Conservation (phyloP, 2,113 vertebrate species). For the Coptodon bakossiorum region DNA sequence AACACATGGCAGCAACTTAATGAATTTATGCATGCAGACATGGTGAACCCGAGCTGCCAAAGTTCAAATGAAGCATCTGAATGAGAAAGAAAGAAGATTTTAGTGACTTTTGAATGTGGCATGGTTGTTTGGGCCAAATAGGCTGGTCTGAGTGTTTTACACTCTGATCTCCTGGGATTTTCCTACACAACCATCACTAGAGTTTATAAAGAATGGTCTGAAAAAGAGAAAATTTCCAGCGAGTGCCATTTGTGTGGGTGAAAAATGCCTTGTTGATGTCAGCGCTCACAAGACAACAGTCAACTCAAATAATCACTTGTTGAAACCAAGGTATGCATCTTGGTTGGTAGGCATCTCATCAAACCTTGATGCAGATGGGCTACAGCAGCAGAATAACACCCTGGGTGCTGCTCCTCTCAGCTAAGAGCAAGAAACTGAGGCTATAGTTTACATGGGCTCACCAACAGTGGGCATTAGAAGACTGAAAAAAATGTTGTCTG, state of each 20-base stretch:
- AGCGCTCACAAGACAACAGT: background rate
- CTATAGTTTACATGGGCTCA: background rate
- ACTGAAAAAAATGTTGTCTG: background rate
- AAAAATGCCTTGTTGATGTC: background rate
- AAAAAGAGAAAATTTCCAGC: background rate
- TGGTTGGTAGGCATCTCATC: background rate
- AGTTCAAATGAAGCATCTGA: background rate
- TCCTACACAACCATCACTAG: background rate
- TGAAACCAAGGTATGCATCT: background rate
- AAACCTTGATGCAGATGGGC: background rate
- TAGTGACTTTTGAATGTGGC: background rate
- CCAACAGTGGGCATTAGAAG: background rate
- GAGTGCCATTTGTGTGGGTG: background rate
- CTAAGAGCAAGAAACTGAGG: background rate
- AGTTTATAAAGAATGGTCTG: background rate
- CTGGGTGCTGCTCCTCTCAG: background rate
- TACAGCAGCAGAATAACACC: background rate
- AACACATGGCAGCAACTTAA: background rate
- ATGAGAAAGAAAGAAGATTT: background rate
- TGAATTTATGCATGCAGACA: background rate
- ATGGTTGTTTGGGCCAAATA: background rate
- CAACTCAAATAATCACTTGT: background rate
- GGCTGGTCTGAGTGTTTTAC: background rate
- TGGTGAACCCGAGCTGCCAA: accelerated
- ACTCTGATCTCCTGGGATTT: background rate